A percentile compares a stretch with the other conserved stretches of the same genome.
phyloP scores from a whole-genome alignment of 1,140 invertebrate genomes.

The Asobara japonica region DNA sequence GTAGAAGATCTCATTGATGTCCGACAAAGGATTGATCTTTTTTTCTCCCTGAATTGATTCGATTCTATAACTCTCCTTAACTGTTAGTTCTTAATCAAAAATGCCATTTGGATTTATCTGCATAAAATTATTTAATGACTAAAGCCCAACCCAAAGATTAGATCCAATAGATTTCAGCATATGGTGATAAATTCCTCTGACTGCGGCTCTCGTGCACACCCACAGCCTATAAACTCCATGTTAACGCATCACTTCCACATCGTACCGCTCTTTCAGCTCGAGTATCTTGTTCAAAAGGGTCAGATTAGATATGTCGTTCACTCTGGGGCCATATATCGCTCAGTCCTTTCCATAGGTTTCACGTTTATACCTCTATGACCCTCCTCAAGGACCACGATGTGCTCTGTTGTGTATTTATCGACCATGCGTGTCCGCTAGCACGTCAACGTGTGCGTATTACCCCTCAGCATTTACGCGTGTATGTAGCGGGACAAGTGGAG shows the following conservation, averaged over 20 bases:
- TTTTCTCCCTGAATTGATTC: no score
- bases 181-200: conserved; percentile 40
- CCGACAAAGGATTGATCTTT: no score
- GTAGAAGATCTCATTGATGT: no score
- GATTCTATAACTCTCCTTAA: no score
- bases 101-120: no score
- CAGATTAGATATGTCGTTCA: conserved; percentile 66
- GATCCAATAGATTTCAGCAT: not conserved
- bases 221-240: not conserved
- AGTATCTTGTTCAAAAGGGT: conserved; percentile 60
- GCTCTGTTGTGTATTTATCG: conserved; percentile 54
- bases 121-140: no score
- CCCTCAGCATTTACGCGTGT: conserved; percentile 39
- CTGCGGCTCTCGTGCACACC: not conserved
- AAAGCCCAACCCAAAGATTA: not conserved
- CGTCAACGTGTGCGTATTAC: conserved; percentile 47
- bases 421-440: conserved; percentile 54
- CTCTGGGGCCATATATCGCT: conserved; percentile 58
- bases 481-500: conserved; percentile 24
- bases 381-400: conserved; percentile 23
- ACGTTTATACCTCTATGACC: conserved; percentile 40
- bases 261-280: not conserved
- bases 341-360: conserved; percentile 22
- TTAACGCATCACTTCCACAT: conserved; percentile 14
- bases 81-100: no score